A percentile compares a stretch with the other conserved stretches of the same genome.
These are phyloP conservation scores for Hecatera dysodea DNA, from an alignment of 2,888 invertebrate species.

Conservation along the genomic window DNA sequence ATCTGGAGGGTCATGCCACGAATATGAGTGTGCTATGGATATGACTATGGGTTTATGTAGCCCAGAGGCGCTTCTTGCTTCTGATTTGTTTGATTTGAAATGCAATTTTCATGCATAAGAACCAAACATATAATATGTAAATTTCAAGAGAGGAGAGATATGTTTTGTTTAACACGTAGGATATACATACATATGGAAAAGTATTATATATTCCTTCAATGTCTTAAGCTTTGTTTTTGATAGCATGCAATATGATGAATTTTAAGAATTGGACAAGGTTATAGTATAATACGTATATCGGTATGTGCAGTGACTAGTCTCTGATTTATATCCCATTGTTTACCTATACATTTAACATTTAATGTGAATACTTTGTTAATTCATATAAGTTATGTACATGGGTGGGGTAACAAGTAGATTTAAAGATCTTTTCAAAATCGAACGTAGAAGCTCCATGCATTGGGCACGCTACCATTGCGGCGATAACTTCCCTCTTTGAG, in stretches of 20 bases:
- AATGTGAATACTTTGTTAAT: slow-evolving; percentile 23
- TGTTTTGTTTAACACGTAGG: background rate
- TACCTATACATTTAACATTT: slow-evolving; percentile 22
- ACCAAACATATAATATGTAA: background rate
- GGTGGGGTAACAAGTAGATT: background rate
- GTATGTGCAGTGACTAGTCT: background rate
- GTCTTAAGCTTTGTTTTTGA: slow-evolving; percentile 8
- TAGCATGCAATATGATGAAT: slow-evolving; percentile 6
- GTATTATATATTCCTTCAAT: background rate
- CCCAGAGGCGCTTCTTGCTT: background rate
- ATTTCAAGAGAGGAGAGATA: background rate
- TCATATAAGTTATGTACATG: slow-evolving; percentile 7
- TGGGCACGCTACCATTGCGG: too few relatives aligned
- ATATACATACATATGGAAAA: background rate
- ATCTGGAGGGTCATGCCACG: background rate
- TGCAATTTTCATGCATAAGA: background rate
- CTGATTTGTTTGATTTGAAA: background rate
- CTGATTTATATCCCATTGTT: slow-evolving; percentile 32
- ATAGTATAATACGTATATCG: background rate
- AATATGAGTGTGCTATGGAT: background rate
- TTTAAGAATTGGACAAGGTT: slow-evolving; percentile 17
- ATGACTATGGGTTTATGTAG: background rate
- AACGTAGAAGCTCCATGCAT: too few relatives aligned
- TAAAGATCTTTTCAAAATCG: background rate
- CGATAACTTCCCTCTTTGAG: too few relatives aligned